Conservation (phyloP, 2,888 invertebrate species). For the Mesorhabditis spiculigera region DNA sequence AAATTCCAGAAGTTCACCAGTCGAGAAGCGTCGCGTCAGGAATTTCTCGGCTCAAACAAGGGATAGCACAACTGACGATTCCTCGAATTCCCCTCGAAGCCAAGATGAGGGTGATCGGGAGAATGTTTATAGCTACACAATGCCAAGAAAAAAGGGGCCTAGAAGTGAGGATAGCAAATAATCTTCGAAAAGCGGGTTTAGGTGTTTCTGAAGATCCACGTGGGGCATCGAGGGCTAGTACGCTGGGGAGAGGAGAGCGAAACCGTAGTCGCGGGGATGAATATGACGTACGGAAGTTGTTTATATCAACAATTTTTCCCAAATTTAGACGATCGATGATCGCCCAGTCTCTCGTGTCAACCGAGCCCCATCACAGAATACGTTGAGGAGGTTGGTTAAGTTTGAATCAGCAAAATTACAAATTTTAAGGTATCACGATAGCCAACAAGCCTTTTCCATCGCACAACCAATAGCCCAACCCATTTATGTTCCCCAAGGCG, state of each 20-base stretch:
- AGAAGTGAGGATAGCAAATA: not conserved
- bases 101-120: not conserved
- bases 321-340: conserved; percentile 1
- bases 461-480: conserved; percentile 1
- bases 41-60: not conserved
- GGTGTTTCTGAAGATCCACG: conserved; percentile 3
- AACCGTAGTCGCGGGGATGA: not conserved
- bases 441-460: not conserved
- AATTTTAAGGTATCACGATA: not conserved
- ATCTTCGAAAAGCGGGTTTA: not conserved
- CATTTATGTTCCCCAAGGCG: not conserved
- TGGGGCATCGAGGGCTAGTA: not conserved
- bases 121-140: not conserved
- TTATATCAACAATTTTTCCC: not conserved
- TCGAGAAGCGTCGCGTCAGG: conserved; percentile 6
- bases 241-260: not conserved
- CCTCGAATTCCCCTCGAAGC: not conserved
- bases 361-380: conserved; percentile 1
- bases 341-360: not conserved
- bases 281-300: not conserved
- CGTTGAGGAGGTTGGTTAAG: not conserved
- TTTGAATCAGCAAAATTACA: not conserved
- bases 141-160: not conserved
- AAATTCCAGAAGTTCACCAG: not conserved
- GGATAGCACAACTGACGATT: not conserved